Percentiles rank a stretch among this genome's conserved stretches.
Conservation (phyloP, 2,888 invertebrate genomes). For the Sinopyrophorus schimmeli region DNA sequence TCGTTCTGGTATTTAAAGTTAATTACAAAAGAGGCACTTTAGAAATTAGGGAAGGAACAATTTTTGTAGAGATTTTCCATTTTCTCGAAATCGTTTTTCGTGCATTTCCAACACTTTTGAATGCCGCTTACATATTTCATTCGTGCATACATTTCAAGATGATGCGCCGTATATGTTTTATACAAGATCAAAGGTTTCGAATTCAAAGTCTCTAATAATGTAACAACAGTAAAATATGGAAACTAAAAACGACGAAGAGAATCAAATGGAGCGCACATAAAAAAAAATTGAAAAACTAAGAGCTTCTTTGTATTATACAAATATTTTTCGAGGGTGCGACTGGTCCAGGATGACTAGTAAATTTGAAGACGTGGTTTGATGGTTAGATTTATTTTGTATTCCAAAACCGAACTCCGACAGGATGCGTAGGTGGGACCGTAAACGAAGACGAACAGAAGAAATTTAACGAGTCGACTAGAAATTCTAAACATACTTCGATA, state of each 20-base stretch:
- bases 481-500: conserved; percentile 13
- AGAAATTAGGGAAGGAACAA: no score
- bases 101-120: not conserved
- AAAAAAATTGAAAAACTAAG: conserved; percentile 25
- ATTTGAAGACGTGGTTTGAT: conserved; percentile 21
- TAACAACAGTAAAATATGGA: conserved; percentile 19
- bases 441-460: conserved; percentile 10
- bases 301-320: conserved; percentile 26
- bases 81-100: not conserved
- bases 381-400: conserved; percentile 25
- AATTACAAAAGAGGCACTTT: no score
- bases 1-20: no score
- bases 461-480: conserved; percentile 10
- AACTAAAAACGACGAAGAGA: conserved; percentile 9
- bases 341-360: conserved; percentile 23
- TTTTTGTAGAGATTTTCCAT: no score
- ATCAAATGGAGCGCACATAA: conserved; percentile 15
- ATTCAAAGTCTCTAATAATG: conserved; percentile 15
- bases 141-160: not conserved
- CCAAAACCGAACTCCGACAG: conserved; percentile 20
- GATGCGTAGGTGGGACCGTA: conserved; percentile 23
- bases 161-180: not conserved
- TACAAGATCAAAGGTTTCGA: conserved; percentile 20
- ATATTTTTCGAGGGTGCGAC: conserved; percentile 22
- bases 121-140: conserved; percentile 8